Evolutionary conservation across 2,113 vertebrate genomes (phyloP).

Genomic region (Crotalus tigris): DNA sequence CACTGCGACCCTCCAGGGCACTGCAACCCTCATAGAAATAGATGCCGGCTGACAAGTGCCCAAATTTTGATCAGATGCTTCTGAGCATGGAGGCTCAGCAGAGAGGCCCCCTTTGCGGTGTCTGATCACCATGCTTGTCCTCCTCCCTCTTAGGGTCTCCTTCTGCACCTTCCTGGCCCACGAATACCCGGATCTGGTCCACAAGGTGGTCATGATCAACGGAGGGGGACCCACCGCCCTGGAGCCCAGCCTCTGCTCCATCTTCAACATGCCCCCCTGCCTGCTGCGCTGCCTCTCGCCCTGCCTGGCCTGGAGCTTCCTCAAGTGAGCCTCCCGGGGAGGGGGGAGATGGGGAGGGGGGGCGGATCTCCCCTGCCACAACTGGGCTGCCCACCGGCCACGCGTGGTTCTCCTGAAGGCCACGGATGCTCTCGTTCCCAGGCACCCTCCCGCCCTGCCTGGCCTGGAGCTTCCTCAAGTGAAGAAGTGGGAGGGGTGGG

Average conservation of each 20-base stretch:
- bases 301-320: slow-evolving; percentile 92
- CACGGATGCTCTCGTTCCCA: fast-evolving
- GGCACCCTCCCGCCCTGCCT: slow-evolving; percentile 81
- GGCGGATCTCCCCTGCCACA: not conserved
- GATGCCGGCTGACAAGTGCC: too few species aligned
- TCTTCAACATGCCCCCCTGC: slow-evolving; percentile 94
- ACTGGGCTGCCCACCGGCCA: not conserved
- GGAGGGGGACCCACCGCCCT: slow-evolving; percentile 92
- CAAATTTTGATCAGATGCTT: too few species aligned
- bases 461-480: slow-evolving; percentile 93
- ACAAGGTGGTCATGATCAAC: slow-evolving; percentile 98
- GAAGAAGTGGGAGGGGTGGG: not conserved
- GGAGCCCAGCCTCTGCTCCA: slow-evolving; percentile 93
- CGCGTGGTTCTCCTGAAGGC: not conserved
- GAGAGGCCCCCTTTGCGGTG: fast-evolving
- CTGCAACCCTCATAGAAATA: too few species aligned
- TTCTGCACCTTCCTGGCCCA: slow-evolving; percentile 98
- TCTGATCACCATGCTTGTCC: too few species aligned
- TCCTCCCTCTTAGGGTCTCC: slow-evolving; percentile 76
- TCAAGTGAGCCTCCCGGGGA: slow-evolving; percentile 75
- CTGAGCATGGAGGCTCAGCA: not conserved
- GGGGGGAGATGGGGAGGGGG: fast-evolving
- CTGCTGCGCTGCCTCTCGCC: slow-evolving; percentile 89
- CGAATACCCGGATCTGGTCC: slow-evolving; percentile 93
- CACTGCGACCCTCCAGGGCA: too few species aligned